A percentile compares a stretch with the other conserved stretches of the same genome.
These are phyloP conservation scores for Rhegmatorhina hoffmannsi DNA, from an alignment of 2,113 vertebrate species.

Conservation along the genomic window DNA sequence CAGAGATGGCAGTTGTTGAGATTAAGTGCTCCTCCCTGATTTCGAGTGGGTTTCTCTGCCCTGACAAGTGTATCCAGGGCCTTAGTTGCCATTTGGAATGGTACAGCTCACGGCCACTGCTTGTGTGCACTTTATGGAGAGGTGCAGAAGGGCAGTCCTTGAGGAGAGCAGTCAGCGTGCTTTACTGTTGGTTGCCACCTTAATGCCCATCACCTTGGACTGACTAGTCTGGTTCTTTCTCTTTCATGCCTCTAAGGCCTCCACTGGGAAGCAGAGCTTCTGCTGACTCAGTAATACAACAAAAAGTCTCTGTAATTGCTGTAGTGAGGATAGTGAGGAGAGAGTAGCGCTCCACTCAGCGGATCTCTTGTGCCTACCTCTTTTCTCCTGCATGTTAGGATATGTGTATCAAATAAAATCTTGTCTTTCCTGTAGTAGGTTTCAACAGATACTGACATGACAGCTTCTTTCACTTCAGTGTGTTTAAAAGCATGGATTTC, in stretches of 20 bases:
- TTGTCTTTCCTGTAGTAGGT: neutral
- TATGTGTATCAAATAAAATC: neutral
- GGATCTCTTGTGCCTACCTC: neutral
- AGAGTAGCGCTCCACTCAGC: rapidly evolving
- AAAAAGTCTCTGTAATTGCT: constrained; percentile 4
- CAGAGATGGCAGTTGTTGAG: neutral
- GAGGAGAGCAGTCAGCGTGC: rapidly evolving
- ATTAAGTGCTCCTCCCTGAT: neutral
- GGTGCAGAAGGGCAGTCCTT: neutral
- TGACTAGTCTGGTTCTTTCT: constrained; percentile 45
- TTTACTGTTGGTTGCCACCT: neutral
- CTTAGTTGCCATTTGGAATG: neutral
- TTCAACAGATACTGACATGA: neutral
- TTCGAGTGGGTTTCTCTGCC: neutral
- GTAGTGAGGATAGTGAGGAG: neutral
- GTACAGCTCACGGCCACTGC: neutral
- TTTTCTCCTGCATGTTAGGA: neutral
- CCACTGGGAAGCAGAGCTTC: neutral
- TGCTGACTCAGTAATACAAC: constrained; percentile 30
- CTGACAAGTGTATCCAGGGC: neutral
- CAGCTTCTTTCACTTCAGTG: constrained; percentile 5
- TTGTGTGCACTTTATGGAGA: rapidly evolving
- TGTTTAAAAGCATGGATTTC: neutral
- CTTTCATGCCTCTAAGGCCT: neutral
- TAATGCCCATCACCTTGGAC: neutral